Base-by-base conservation (phyloP, 2,888 invertebrate species). In the Sminthurinus aureus region DNA sequence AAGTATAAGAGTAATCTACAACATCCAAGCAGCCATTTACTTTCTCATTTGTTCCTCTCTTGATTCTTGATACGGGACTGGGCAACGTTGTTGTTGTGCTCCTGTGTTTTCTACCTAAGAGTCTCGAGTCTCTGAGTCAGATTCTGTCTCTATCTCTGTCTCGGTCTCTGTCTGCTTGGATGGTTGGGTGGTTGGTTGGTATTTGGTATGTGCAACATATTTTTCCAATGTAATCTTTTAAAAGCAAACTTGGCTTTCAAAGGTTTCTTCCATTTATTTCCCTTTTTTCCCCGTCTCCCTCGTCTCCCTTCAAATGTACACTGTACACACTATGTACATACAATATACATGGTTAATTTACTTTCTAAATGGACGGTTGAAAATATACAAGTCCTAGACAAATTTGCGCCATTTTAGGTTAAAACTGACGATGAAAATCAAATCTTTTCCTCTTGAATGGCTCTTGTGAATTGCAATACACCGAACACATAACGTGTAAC, bases 321-420 rank as follows among this genome's bases (percentile, higher is more conserved):
- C 66, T 66, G n/a, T n/a, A n/a, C n/a, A n/a, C n/a, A n/a, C n/a
- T n/a, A n/a, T n/a, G n/a, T n/a, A n/a, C n/a, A 6, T 38, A 38
- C 1, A 38, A 38, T 38, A 6, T 38, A 52, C 84, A 87, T 85
- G 87, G 84, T 87, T 86, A 87, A 87, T 87, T 87, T 86, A 85
- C 78, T 87, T 86, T 85, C 85, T 85, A 86, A 86, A 86, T 78
- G 87, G 82, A 83, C 85, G 84, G 85, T 83, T 87, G 86, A 83
- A 83, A 84, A 74, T 85, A 85, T 84, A 85, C 84, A 85, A 87
- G 83, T 84, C 86, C 83, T 58, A 22, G 66, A 78, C 58, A 73
- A 73, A 73, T 78, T 64, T 58, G 58, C 24, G 13, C 66, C 22
- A 78, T 78, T 64, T 51, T 15, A 38, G 24, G 64, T 24, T 26